Evolutionary conservation across 2,113 vertebrate genomes (phyloP), one percentile per base, ranked within the genome.

Genomic region (Tetrao urogallus): DNA sequence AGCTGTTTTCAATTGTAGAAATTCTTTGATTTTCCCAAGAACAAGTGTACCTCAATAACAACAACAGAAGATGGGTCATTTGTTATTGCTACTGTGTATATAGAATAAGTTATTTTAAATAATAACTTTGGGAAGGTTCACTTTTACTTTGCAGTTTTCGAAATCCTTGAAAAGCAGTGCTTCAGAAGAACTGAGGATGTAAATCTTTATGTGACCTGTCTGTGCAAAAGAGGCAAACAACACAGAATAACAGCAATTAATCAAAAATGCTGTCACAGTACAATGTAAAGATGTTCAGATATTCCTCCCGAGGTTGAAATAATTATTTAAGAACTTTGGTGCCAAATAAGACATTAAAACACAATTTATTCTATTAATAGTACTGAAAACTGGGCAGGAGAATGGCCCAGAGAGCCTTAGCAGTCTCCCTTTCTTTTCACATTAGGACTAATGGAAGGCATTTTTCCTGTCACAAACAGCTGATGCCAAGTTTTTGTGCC

Each of bases 401-500:
- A 40, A 8, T 30, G 36, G 12, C 19, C 54, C 22, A 47, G 42
- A 40, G 87, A 66, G 38, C 25, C 79, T 40, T 42, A 47, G 34
- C 24, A 66, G 11, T 60, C 25, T 84, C 28, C 6, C 9, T 57
- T 60, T 75, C 72, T 65, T 34, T 79, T 87, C 45, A 16, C 21
- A 22, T 77, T 54, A 61, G 24, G 20, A 50, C 54, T 90, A 89
- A 84, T 38, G 48, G 76, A 85, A 71, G 45, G 25, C 65, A 63
- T 65, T 79, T 66, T 52, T 57, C 47, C 57, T 77, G 43, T 34
- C 42, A 63, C 80, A 85, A 25, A 71, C 32, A 89, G 60, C 48
- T 86, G 82, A 40, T 54, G 58, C 25, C 93, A 91, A 81, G 93
- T 82, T 90, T 91, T 48, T 94, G 66, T 79, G 64, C 42, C 65